Evolutionary conservation across 53 echinoderm and acorn worm species (phyloP).

Genomic region (Patiria pectinifera): DNA sequence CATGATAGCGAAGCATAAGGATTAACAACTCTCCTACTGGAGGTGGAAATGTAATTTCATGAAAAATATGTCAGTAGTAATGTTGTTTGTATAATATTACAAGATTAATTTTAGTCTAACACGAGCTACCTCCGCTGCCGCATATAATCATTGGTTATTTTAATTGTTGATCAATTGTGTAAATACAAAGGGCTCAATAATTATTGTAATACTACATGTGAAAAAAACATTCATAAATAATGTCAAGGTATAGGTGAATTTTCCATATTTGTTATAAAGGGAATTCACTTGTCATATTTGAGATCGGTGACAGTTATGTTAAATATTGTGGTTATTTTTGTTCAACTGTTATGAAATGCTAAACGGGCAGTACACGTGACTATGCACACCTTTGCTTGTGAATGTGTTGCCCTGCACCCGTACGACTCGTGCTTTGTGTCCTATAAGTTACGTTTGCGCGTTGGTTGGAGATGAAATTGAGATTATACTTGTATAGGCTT

Average conservation of each 20-base stretch:
- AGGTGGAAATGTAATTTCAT: too few species aligned
- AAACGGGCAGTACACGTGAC: neutral
- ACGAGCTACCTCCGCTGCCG: constrained; percentile 22
- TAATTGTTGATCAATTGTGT: constrained; percentile 5
- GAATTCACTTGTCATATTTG: neutral
- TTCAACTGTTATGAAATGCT: neutral
- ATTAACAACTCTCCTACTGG: too few species aligned
- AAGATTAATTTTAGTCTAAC: constrained; percentile 7
- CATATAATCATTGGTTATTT: constrained; percentile 35
- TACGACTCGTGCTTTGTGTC: too few species aligned
- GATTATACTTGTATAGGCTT: too few species aligned
- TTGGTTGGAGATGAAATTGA: too few species aligned
- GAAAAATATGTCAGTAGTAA: neutral
- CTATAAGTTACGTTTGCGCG: too few species aligned
- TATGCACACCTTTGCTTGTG: neutral
- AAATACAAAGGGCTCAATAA: constrained; percentile 3
- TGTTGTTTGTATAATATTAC: neutral
- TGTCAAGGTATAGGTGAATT: neutral
- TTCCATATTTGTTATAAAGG: constrained; percentile 8
- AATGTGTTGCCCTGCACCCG: too few species aligned
- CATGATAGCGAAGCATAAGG: too few species aligned
- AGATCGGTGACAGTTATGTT: neutral
- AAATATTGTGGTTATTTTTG: neutral
- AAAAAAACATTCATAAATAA: neutral
- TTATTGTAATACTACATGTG: neutral